Base-by-base conservation (phyloP, 2,113 vertebrate species). In the Gasterosteus nipponicus region DNA sequence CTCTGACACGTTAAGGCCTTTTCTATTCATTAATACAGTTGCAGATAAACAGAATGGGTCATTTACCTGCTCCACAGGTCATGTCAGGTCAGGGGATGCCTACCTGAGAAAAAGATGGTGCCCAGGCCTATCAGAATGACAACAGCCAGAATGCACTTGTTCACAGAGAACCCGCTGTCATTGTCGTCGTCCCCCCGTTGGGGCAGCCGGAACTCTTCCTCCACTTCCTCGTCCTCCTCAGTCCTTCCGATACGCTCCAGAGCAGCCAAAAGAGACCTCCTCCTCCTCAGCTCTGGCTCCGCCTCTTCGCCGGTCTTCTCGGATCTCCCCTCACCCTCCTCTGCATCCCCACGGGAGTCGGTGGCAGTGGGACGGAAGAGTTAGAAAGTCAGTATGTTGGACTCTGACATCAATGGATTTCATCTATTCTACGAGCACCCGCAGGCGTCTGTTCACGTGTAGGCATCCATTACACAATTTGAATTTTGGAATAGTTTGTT, bases 71-170 rank as follows among this genome's bases (percentile, higher is more conserved):
- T 16, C 47, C 58, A 59, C 3, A 7, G 60, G 92, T 78, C 94
- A 95, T 89, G 0, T 19, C 7, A 1, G 5, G 8, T 19, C 7
- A 1, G 5, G 8, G 0, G 26, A 39, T 33, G 5, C 80, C 33
- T 81, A 93, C 92, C 92, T 47, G 95, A 95, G 75, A 96, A 84
- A 11, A 96, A 86, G 62, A 97, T 91, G 56, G 96, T 88, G 1
- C 95, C 96, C 1, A 97, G 73, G 0, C 93, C 94, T 3, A 97
- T 65, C 65, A 98, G 75, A 0, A 94, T 92, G 54, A 97, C 46
- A 1, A 94, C 93, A 1, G 93, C 96, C 0, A 98, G 91, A 75
- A 98, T 92, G 86, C 95, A 96, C 81, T 94, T 95, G 91, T 95
- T 96, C 78, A 93, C 42, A 16, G 92, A 93, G 75, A 96, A 92